phyloP scores from a whole-genome alignment of 2,888 invertebrate species.

The Dolomedes plantarius region DNA sequence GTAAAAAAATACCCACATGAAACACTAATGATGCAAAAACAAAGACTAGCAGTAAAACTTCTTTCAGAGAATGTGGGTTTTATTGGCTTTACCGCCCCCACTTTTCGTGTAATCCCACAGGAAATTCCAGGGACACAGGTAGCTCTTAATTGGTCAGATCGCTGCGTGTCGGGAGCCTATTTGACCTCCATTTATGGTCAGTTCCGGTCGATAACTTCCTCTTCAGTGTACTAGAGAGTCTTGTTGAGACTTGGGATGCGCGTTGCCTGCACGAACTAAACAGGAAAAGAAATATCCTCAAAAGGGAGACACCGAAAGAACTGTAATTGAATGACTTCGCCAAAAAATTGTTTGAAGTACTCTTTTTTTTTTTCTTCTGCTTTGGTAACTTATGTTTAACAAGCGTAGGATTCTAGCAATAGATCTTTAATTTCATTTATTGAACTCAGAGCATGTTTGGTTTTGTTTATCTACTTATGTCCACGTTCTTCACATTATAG shows the following conservation, averaged over 20 bases:
- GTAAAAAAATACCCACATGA: conserved; percentile 4
- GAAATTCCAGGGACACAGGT: conserved; percentile 34
- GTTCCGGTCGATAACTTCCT: conserved; percentile 28
- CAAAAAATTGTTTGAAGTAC: too few relatives aligned
- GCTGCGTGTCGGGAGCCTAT: conserved; percentile 30
- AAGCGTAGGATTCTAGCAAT: too few relatives aligned
- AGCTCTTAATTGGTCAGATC: conserved; percentile 42
- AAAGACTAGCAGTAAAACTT: conserved; percentile 32
- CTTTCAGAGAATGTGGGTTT: conserved; percentile 23
- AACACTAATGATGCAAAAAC: conserved; percentile 54
- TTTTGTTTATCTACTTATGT: too few relatives aligned
- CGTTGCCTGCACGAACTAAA: background rate
- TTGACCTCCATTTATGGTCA: conserved; percentile 53
- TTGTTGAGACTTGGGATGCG: background rate
- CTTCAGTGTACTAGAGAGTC: background rate
- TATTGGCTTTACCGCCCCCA: conserved; percentile 41
- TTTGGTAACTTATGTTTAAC: too few relatives aligned
- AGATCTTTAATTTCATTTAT: too few relatives aligned
- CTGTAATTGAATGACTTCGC: too few relatives aligned
- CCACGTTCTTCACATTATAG: too few relatives aligned
- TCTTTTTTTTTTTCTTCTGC: too few relatives aligned
- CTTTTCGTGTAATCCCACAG: conserved; percentile 21
- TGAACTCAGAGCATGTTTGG: too few relatives aligned
- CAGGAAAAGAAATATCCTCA: background rate
- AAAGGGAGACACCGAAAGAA: too few relatives aligned